A percentile compares a stretch with the other conserved stretches of the same genome.
phyloP scores from a whole-genome alignment of 2,888 invertebrate genomes.

The Siphonodentalium dalli region DNA sequence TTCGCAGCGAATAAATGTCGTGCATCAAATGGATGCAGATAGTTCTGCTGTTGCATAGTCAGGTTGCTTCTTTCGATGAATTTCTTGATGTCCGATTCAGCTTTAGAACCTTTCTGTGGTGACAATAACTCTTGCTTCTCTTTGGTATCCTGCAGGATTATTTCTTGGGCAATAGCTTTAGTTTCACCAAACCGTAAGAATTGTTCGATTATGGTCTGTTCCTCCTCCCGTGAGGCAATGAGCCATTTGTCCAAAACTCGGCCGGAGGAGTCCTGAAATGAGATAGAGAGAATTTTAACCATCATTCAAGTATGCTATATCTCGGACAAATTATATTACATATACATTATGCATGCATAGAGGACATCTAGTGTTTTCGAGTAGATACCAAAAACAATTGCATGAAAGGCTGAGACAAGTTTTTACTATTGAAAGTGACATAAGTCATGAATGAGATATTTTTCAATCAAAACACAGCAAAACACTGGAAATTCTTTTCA shows the following conservation, averaged over 20 bases:
- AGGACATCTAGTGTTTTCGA: too few relatives aligned
- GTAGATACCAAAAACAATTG: too few relatives aligned
- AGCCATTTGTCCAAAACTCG: constrained; percentile 87
- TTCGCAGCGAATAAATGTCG: constrained; percentile 47
- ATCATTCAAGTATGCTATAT: too few relatives aligned
- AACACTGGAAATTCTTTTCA: too few relatives aligned
- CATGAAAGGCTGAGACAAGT: too few relatives aligned
- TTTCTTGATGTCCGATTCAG: constrained; percentile 70
- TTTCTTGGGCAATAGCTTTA: constrained; percentile 79
- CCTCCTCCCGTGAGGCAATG: constrained; percentile 85
- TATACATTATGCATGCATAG: too few relatives aligned
- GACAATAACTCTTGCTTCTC: constrained; percentile 53
- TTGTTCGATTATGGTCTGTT: constrained; percentile 89
- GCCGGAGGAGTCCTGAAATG: constrained; percentile 78
- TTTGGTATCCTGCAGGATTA: constrained; percentile 66
- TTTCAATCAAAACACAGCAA: too few relatives aligned
- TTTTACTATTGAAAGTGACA: too few relatives aligned
- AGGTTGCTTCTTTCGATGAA: constrained; percentile 69
- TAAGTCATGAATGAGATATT: too few relatives aligned
- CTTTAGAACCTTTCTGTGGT: constrained; percentile 51
- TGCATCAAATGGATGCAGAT: constrained; percentile 56
- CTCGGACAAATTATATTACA: too few relatives aligned
- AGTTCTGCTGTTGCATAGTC: constrained; percentile 55
- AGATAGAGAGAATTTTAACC: background rate
- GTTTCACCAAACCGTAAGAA: constrained; percentile 90